Conservation (phyloP, 2,113 vertebrate genomes). For the Calonectris borealis region DNA sequence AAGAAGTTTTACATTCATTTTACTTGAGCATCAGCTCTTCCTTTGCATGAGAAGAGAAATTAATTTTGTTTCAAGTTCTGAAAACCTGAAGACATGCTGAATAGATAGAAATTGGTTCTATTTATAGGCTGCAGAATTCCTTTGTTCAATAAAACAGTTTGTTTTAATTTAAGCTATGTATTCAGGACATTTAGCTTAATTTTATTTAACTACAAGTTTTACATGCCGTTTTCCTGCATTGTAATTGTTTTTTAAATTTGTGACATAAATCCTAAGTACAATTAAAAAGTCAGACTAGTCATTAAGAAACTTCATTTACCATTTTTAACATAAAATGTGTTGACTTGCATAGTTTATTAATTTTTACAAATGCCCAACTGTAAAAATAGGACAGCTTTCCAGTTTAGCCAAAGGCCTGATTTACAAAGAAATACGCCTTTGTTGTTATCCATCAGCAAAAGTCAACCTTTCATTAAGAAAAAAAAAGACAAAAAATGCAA, state of each 20-base stretch:
- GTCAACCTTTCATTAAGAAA: not conserved
- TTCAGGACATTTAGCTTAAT: slow-evolving; percentile 39
- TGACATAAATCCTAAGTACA: not conserved
- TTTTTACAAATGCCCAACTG: not conserved
- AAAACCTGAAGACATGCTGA: slow-evolving; percentile 23
- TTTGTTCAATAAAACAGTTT: slow-evolving; percentile 20
- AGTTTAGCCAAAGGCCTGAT: not conserved
- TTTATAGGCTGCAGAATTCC: slow-evolving; percentile 25
- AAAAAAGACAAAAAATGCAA: not conserved
- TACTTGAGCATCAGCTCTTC: not conserved
- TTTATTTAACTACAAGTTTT: slow-evolving; percentile 3
- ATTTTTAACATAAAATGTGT: not conserved
- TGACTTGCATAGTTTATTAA: slow-evolving; percentile 1
- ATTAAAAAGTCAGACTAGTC: not conserved
- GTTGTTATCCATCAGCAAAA: not conserved
- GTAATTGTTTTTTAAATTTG: not conserved
- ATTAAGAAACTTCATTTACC: slow-evolving; percentile 29
- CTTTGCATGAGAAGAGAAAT: not conserved
- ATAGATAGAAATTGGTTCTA: slow-evolving; percentile 1
- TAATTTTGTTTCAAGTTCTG: slow-evolving; percentile 15
- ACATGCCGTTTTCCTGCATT: not conserved
- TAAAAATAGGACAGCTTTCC: slow-evolving; percentile 11
- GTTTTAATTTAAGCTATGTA: slow-evolving; percentile 34
- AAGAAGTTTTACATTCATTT: not conserved
- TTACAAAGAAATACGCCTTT: not conserved